phyloP scores from a whole-genome alignment of 1,140 invertebrate species.

The Brachystomella parvula region DNA sequence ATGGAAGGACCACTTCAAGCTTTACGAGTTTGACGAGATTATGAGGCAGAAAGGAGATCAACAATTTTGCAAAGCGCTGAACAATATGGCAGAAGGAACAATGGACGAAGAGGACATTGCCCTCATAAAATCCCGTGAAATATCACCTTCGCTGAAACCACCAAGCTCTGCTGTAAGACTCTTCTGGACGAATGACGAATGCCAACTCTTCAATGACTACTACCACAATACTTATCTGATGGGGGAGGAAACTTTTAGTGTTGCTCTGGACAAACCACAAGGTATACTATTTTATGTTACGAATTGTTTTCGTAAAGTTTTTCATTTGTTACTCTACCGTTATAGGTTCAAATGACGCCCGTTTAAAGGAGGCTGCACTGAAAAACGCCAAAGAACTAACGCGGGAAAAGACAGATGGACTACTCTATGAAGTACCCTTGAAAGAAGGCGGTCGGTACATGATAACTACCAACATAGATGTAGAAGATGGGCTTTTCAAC shows the following conservation, averaged over 20 bases:
- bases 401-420: constrained; percentile 31
- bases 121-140: constrained; percentile 6
- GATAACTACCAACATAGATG: constrained; percentile 41
- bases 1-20: constrained; percentile 12
- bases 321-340: not conserved
- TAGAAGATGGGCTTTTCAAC: constrained; percentile 41
- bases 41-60: constrained; percentile 15
- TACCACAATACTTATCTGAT: not conserved
- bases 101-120: constrained; percentile 16
- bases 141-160: not conserved
- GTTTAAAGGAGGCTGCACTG: not conserved
- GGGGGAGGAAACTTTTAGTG: not conserved
- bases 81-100: constrained; percentile 5
- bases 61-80: not conserved
- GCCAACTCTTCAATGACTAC: not conserved
- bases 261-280: not conserved
- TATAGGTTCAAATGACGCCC: not conserved
- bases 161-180: constrained; percentile 5
- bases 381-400: not conserved
- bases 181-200: constrained; percentile 12
- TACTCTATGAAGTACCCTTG: constrained; percentile 39
- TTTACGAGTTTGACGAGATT: constrained; percentile 21
- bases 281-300: not conserved
- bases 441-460: constrained; percentile 40
- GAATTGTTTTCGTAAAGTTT: not conserved